Evolutionary conservation across 2,888 invertebrate genomes (phyloP).

Genomic region (Rhagium mordax): DNA sequence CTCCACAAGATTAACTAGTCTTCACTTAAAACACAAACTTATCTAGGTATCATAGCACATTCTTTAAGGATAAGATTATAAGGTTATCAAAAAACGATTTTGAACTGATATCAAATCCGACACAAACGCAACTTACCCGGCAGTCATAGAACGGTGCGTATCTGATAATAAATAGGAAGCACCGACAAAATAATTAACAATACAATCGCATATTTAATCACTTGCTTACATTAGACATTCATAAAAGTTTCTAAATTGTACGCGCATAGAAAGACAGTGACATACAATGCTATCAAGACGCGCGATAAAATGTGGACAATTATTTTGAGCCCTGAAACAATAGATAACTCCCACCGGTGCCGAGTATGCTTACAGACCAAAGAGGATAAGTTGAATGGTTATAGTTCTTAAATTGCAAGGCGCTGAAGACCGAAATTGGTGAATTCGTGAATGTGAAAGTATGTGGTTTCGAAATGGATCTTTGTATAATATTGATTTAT

Average conservation of each 20-base stretch:
- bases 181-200: not conserved
- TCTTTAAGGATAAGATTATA: not conserved
- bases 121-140: not conserved
- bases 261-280: not conserved
- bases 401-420: not conserved
- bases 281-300: not conserved
- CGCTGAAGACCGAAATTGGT: not conserved
- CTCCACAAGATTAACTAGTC: not conserved
- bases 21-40: not conserved
- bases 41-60: not conserved
- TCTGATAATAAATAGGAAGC: not conserved
- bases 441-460: constrained; percentile 7
- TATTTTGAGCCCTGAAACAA: not conserved
- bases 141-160: not conserved
- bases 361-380: not conserved
- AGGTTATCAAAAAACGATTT: not conserved
- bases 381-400: constrained; percentile 22
- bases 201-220: constrained; percentile 2
- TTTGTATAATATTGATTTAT: not conserved
- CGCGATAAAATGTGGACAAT: not conserved
- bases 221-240: not conserved
- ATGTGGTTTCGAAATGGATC: not conserved
- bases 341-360: constrained; percentile 8
- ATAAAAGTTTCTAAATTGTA: not conserved
- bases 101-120: not conserved